Evolutionary conservation across 2,113 vertebrate species (phyloP), one percentile per base, ranked within the genome.

Genomic region (Columba janthina): DNA sequence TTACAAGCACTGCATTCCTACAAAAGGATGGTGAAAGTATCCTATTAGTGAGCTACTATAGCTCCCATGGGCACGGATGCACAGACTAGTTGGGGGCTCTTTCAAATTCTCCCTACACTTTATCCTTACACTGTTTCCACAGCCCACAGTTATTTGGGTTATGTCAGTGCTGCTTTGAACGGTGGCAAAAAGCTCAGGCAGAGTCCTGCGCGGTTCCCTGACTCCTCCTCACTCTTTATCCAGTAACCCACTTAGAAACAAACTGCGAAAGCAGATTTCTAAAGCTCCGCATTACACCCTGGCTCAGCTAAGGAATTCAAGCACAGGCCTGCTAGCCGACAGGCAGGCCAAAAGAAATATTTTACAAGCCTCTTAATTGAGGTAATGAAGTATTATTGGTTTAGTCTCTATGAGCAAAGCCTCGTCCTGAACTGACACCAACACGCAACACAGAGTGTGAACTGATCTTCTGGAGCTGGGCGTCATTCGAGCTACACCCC

Each of bases 341-440:
- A 90, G 56, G 38, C 42, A 78, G 44, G 73, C 73, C 91, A 75
- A 92, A 67, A 86, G 75, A 92, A 90, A 58, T 80, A 73, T 62
- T 85, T 88, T n/a, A 73, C 75, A 85, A 92, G 46, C 8, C n/a
- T 79, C 44, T 84, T 80, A 92, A 88, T 8, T 84, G 90, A 93
- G 51, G 60, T 93, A 93, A 93, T 77, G 42, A 90, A 95, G 70
- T 74, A 77, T 56, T 81, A 94, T 60, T 81, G 61, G 61, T 81
- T 84, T 42, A 57, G 36, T 90, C n/a, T 46, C 56, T 66, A 29
- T 12, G 42, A 88, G 90, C 64, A 69, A 86, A 92, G 79, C 44
- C 64, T 70, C 21, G 3, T 56, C 76, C 91, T 74, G 61, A 85
- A 62, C 65, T 60, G 71, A 94, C 91, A 92, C 38, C 48, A 92